These are phyloP conservation scores for Glaucidium brasilianum DNA, from an alignment of 2,113 vertebrate species.

Conservation along the genomic window DNA sequence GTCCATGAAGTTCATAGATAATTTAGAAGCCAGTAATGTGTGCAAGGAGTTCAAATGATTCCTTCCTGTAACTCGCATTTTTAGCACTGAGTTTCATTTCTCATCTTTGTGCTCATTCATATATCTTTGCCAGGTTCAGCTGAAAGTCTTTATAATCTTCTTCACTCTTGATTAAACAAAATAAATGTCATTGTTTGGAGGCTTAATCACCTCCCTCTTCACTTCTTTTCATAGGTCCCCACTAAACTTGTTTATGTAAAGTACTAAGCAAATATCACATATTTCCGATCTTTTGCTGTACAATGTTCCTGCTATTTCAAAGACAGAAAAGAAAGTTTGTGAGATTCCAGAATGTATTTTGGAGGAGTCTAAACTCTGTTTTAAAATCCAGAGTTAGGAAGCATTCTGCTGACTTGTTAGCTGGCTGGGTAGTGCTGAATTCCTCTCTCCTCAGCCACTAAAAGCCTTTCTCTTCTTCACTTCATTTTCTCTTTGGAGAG, in stretches of 20 bases:
- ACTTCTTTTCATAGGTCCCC: neutral
- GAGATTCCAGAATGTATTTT: neutral
- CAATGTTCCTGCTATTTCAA: neutral
- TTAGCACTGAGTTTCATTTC: neutral
- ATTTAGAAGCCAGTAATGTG: constrained; percentile 21
- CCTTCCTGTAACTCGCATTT: neutral
- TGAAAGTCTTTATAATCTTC: neutral
- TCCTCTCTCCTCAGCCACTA: neutral
- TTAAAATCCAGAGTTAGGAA: neutral
- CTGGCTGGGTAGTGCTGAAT: neutral
- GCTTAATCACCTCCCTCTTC: neutral
- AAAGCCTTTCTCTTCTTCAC: neutral
- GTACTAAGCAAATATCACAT: neutral
- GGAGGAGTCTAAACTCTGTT: neutral
- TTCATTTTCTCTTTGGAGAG: neutral
- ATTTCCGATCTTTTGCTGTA: neutral
- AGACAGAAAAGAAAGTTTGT: neutral
- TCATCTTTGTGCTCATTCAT: neutral
- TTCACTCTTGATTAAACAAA: neutral
- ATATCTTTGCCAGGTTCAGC: neutral
- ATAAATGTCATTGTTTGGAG: neutral
- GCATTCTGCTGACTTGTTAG: neutral
- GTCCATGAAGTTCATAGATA: neutral
- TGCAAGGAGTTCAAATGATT: neutral
- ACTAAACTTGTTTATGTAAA: neutral